Evolutionary conservation across 2,888 invertebrate genomes (phyloP).

Genomic region (Ochropacha duplaris): DNA sequence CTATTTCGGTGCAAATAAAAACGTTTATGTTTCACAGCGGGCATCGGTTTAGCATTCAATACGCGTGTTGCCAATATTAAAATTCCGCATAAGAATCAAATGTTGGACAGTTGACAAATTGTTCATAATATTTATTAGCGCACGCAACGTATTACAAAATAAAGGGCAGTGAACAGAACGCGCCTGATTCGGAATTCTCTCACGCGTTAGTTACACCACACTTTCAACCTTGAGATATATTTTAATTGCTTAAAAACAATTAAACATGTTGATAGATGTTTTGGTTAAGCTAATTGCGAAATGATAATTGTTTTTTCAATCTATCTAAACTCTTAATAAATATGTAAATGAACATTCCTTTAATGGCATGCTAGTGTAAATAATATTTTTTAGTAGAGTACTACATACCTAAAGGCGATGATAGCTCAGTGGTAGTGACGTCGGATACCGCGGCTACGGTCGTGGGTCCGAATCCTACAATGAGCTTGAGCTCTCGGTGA

Average conservation of each 20-base stretch:
- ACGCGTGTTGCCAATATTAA: constrained; percentile 22
- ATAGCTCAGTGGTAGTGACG: too few species aligned
- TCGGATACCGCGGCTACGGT: too few species aligned
- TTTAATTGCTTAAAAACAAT: constrained; percentile 47
- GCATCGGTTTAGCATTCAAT: constrained; percentile 29
- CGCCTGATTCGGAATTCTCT: constrained; percentile 46
- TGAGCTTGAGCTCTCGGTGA: too few species aligned
- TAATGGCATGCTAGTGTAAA: not conserved
- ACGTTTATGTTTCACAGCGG: not conserved
- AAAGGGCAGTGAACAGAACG: constrained; percentile 26
- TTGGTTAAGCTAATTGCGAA: not conserved
- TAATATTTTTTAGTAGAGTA: not conserved
- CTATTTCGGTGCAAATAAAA: constrained; percentile 1
- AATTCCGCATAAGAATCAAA: constrained; percentile 31
- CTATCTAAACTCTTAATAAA: not conserved
- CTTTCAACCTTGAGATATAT: constrained; percentile 57
- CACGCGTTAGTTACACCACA: constrained; percentile 55
- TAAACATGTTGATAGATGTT: constrained; percentile 22
- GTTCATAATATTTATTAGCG: constrained; percentile 22
- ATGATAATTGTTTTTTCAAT: not conserved
- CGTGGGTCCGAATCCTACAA: too few species aligned
- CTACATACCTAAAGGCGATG: too few species aligned
- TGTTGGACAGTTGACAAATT: constrained; percentile 36
- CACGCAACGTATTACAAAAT: constrained; percentile 45
- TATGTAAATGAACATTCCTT: not conserved